Evolutionary conservation across 2,797 vertebrate species (phyloP).

Genomic region (Anniella stebbinsi): DNA sequence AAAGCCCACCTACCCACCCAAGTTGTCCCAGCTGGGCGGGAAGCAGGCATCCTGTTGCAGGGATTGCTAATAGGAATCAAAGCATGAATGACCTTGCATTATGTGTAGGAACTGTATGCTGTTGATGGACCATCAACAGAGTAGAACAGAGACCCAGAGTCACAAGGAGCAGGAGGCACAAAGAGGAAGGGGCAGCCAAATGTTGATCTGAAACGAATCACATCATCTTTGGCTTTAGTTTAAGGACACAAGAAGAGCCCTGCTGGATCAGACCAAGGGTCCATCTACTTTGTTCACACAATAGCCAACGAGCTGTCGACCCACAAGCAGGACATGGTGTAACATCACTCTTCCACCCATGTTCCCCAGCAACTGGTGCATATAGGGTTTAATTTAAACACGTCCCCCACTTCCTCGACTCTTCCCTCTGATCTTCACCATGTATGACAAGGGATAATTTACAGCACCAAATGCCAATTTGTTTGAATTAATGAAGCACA

Average conservation of each 20-base stretch:
- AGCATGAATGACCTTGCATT: neutral
- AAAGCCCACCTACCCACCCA: no score
- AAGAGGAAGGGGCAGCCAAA: neutral
- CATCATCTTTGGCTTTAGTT: neutral
- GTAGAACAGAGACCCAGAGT: neutral
- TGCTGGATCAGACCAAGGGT: no score
- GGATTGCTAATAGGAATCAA: neutral
- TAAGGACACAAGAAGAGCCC: neutral
- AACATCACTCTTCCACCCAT: neutral
- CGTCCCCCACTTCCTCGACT: neutral
- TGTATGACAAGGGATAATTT: slow-evolving; percentile 57
- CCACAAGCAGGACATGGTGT: neutral
- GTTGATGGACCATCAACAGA: neutral
- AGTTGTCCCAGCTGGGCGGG: no score
- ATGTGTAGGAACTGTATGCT: neutral
- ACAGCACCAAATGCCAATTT: slow-evolving; percentile 64
- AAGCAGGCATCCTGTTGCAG: no score
- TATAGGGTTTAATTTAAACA: neutral
- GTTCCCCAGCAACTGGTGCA: neutral
- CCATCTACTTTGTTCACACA: no score
- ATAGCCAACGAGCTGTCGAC: no score
- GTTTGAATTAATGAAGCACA: slow-evolving; percentile 65
- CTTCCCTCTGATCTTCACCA: neutral
- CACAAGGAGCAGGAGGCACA: neutral
- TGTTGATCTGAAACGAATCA: neutral